Conservation (phyloP, 2,888 invertebrate genomes). For the Tenthredo mesomela region DNA sequence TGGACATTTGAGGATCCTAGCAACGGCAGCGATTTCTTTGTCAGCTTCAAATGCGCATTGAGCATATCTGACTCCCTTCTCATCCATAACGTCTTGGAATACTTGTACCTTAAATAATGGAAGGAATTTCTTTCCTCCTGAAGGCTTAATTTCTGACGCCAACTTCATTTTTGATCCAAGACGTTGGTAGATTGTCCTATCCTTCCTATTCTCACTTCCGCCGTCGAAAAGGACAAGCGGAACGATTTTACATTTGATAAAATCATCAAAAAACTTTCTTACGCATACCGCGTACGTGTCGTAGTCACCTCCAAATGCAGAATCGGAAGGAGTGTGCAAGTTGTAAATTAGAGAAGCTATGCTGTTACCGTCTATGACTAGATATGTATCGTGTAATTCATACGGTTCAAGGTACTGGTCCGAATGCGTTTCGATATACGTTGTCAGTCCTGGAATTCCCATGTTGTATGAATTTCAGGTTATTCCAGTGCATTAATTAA, state of each 20-base stretch:
- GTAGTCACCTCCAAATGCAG: slow-evolving; percentile 93
- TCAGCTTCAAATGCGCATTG: slow-evolving; percentile 95
- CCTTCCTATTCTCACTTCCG: slow-evolving; percentile 86
- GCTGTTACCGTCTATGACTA: slow-evolving; percentile 92
- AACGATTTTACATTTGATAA: slow-evolving; percentile 85
- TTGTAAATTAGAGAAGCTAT: slow-evolving; percentile 86
- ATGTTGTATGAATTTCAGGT: slow-evolving; percentile 77
- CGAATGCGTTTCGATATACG: slow-evolving; percentile 86
- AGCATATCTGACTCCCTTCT: slow-evolving; percentile 84
- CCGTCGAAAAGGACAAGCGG: slow-evolving; percentile 91
- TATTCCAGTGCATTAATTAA: too few species aligned
- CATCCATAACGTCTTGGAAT: slow-evolving; percentile 85
- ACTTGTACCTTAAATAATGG: slow-evolving; percentile 88
- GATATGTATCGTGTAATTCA: slow-evolving; percentile 83
- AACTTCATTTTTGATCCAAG: slow-evolving; percentile 82
- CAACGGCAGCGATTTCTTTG: slow-evolving; percentile 90
- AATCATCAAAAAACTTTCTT: slow-evolving; percentile 84
- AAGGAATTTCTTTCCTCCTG: slow-evolving; percentile 82
- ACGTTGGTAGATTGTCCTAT: slow-evolving; percentile 83
- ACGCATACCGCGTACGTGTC: slow-evolving; percentile 86
- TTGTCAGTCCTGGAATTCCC: slow-evolving; percentile 93
- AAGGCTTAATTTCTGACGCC: slow-evolving; percentile 81
- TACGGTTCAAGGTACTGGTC: slow-evolving; percentile 83
- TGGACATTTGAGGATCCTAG: slow-evolving; percentile 89
- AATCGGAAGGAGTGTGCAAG: slow-evolving; percentile 81